phyloP scores from a whole-genome alignment of 1,140 invertebrate species.

The Drosophila fuyamai region DNA sequence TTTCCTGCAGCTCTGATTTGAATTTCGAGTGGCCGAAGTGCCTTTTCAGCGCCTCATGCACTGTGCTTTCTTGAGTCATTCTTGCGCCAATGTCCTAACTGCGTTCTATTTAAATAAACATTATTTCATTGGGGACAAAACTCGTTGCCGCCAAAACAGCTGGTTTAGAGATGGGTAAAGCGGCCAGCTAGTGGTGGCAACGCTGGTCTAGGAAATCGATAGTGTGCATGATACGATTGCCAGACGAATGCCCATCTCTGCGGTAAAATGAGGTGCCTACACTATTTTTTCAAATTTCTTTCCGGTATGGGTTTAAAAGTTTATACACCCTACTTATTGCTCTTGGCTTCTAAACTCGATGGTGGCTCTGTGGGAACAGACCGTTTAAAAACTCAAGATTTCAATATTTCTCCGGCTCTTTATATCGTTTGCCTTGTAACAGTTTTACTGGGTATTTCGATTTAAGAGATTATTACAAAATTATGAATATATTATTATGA shows the following conservation, averaged over 20 bases:
- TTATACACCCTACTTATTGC: too few species aligned
- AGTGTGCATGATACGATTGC: not conserved
- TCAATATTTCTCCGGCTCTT: too few species aligned
- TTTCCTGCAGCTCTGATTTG: slow-evolving; percentile 76
- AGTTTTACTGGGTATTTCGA: too few species aligned
- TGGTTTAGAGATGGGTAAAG: slow-evolving; percentile 6
- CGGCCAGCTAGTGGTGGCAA: not conserved
- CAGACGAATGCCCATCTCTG: not conserved
- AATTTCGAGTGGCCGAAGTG: slow-evolving; percentile 74
- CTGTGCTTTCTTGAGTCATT: slow-evolving; percentile 47
- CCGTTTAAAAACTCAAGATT: too few species aligned
- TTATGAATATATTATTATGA: too few species aligned
- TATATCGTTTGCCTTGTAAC: too few species aligned
- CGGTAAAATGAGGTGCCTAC: not conserved
- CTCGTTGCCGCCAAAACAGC: slow-evolving; percentile 49
- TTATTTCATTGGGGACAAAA: slow-evolving; percentile 11
- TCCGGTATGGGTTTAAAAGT: too few species aligned
- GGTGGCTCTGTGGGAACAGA: too few species aligned
- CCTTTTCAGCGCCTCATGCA: slow-evolving; percentile 54
- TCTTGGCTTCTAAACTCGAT: too few species aligned
- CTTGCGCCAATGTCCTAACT: slow-evolving; percentile 1
- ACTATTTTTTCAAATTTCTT: not conserved
- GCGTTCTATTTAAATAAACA: slow-evolving; percentile 48
- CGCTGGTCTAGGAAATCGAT: not conserved
- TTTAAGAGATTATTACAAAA: too few species aligned